Conservation (phyloP, 2,888 invertebrate genomes). For the Eristalis pertinax region DNA sequence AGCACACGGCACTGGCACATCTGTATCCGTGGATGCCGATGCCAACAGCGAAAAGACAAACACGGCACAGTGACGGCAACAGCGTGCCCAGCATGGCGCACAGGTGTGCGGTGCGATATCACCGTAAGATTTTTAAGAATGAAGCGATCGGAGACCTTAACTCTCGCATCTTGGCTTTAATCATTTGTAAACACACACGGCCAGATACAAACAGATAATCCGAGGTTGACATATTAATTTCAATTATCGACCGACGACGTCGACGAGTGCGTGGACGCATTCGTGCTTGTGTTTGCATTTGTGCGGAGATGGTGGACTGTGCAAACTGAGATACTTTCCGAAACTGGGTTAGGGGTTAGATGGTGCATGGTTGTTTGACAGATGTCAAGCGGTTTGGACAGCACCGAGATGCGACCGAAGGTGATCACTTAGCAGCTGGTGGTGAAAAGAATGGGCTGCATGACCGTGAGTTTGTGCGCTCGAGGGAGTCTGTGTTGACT, state of each 20-base stretch:
- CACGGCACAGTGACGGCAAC: neutral
- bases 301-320: neutral
- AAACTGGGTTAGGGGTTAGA: neutral
- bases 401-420: neutral
- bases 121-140: constrained; percentile 39
- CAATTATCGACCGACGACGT: constrained; percentile 16
- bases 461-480: neutral
- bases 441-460: neutral
- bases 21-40: neutral
- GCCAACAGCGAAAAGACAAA: neutral
- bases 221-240: constrained; percentile 64
- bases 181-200: constrained; percentile 55
- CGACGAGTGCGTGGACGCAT: neutral
- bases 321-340: constrained; percentile 1
- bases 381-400: neutral
- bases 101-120: constrained; percentile 51
- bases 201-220: constrained; percentile 33
- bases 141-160: constrained; percentile 24
- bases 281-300: neutral
- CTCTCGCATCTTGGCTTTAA: constrained; percentile 14
- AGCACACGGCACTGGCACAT: neutral
- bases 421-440: neutral
- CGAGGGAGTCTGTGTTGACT: no score
- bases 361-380: neutral
- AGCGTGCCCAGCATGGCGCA: neutral